These are phyloP conservation scores for Crypturellus tataupa DNA, from an alignment of 2,797 vertebrate species.

Conservation along the genomic window DNA sequence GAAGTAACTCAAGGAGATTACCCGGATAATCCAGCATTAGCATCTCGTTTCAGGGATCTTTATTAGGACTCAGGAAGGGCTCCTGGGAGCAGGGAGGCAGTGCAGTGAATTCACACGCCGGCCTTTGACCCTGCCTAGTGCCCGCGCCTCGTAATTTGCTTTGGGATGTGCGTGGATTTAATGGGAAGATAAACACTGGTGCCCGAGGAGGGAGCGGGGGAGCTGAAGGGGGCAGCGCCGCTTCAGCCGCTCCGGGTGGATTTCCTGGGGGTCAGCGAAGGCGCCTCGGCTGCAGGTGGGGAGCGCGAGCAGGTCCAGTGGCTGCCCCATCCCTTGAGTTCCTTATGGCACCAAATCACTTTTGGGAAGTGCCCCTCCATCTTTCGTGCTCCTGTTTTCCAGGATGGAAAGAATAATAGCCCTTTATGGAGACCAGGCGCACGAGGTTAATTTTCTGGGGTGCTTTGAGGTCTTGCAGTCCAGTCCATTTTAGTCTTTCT, in stretches of 20 bases:
- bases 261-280: not conserved
- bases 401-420: not conserved
- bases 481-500: not conserved
- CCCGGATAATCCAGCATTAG: conserved; percentile 71
- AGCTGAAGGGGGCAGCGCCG: not conserved
- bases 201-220: not conserved
- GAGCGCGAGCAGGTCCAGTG: not conserved
- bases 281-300: not conserved
- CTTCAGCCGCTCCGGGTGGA: conserved; percentile 5
- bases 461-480: not conserved
- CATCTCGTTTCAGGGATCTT: conserved; percentile 63
- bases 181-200: conserved; percentile 31
- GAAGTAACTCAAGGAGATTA: conserved; percentile 61
- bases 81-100: not conserved
- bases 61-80: conserved; percentile 62
- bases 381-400: not conserved
- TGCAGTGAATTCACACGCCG: not conserved
- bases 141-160: not conserved
- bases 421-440: not conserved
- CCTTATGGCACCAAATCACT: not conserved
- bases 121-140: conserved; percentile 51
- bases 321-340: not conserved
- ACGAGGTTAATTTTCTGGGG: not conserved
- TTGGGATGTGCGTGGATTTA: not conserved
- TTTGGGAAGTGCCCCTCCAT: not conserved